Base-by-base conservation (phyloP, 2,113 vertebrate species). In the Phaethon lepturus region DNA sequence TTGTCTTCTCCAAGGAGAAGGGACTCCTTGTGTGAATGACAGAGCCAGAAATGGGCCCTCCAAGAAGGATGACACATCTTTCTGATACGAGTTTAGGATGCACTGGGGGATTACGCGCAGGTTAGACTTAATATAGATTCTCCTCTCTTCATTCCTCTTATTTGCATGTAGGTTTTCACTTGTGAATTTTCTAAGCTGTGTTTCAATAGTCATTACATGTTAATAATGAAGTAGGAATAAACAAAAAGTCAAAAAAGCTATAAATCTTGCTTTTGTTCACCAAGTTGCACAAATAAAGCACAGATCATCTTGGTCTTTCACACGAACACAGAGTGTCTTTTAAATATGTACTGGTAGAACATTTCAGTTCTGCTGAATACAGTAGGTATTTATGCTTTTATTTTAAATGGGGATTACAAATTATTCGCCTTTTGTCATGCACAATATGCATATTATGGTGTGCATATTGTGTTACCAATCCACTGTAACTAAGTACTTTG, bases 371-470 rank as follows among this genome's bases (percentile, higher is more conserved):
- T 96, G 86, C 91, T 97, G 96, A 96, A 95, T 95, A 97, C 83
- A 96, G 96, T 97, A 96, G 82, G 74, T 94, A 96, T 93, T 95
- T 93, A 95, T 97, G 72, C 92, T 95, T 96, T 92, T 96, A 97
- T 95, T 98, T 93, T 90, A 92, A 97, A 97, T 95, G 97, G 96
- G 38, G 84, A 90, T 95, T 93, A 97, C 95, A 97, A 98, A 98
- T 98, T 95, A 96, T 93, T 97, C 35, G 68, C 79, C 72, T 97
- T 97, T 97, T 96, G 64, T 97, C 93, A 92, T 92, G 96, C 82
- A 93, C 75, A 96, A 94, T 78, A 86, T 96, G 92, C 90, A 96
- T 90, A 95, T 96, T 96, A 95, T 85, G 85, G 69, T 88, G 90
- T 86, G 80, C 88, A 94, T 94, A 97, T 97, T 96, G 73, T 93